Evolutionary conservation across 2,113 vertebrate genomes (phyloP), one percentile per base, ranked within the genome.

Genomic region (Leptobrachium ailaonicum): DNA sequence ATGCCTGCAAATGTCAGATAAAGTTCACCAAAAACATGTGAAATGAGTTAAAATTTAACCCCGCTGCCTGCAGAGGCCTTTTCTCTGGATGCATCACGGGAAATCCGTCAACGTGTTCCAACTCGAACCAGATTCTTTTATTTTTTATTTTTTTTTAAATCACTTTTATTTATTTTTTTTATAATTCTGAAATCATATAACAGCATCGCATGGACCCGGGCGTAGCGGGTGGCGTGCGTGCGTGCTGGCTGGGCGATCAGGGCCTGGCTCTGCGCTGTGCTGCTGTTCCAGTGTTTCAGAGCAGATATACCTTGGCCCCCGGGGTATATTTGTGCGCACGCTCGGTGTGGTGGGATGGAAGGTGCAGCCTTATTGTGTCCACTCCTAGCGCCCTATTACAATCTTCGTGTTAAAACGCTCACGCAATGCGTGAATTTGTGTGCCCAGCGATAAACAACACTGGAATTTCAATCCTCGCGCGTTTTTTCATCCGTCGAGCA

Each of bases 41-140:
- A 90, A 89, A 87, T 43, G 32, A 88, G 89, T 89, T 90, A 90
- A 88, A 88, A 88, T 90, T 88, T 87, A 87, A 89, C 47, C 79
- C 87, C 82, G 80, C 84, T 83, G 83, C 80, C 85, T 80, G 83
- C 74, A 81, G 86, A 80, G 66, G 58, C 79, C 75, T 20, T 41
- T 45, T 83, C 82, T 85, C 84, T 76, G 74, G 74, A 84, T 84
- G 84, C 84, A 43, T 0, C 79, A 67, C 76, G 85, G 4, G 85
- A 74, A 78, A 0, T 32, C 41, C 66, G 82, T 62, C 41, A 80
- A 79, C 85, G 0, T 76, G 87, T 74, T 74, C 79, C 67, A 82
- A 64, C 87, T 60, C 83, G 84, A 80, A 83, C 84, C 79, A 60
- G 71, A 32, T 32, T 32, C 20, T 32, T 32, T 32, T 32, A 32